Evolutionary conservation across 2,113 vertebrate species (phyloP).

Genomic region (Chloropsis hardwickii): DNA sequence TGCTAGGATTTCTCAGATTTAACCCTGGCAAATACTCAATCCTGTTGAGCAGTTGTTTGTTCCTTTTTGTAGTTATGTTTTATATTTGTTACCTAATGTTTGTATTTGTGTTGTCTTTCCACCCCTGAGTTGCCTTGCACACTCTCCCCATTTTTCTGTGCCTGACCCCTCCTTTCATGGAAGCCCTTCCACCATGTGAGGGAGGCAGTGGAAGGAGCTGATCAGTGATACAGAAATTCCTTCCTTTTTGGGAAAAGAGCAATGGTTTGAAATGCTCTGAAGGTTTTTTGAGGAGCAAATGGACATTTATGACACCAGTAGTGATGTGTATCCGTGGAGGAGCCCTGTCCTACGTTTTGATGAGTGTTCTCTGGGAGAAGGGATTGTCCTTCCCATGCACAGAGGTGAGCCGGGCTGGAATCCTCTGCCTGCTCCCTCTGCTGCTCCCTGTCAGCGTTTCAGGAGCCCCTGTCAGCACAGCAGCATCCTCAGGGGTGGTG

Average conservation of each 20-base stretch:
- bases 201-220: neutral
- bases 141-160: neutral
- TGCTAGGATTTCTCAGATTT: neutral
- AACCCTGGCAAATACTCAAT: neutral
- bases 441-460: conserved; percentile 11
- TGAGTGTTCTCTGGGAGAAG: neutral
- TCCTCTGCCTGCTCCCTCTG: neutral
- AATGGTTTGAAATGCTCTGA: neutral
- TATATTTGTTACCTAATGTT: neutral
- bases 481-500: conserved; percentile 81
- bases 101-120: neutral
- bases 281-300: neutral
- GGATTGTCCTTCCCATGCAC: neutral
- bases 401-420: neutral
- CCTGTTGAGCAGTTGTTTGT: neutral
- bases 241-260: neutral
- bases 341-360: neutral
- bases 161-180: neutral
- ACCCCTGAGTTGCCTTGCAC: neutral
- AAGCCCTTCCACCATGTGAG: neutral
- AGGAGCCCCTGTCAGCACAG: conserved; percentile 69
- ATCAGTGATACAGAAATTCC: neutral
- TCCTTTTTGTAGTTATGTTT: neutral
- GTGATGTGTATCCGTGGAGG: neutral
- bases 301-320: neutral